Evolutionary conservation across 2,888 invertebrate species (phyloP).

Genomic region (Tenthredo distinguenda): DNA sequence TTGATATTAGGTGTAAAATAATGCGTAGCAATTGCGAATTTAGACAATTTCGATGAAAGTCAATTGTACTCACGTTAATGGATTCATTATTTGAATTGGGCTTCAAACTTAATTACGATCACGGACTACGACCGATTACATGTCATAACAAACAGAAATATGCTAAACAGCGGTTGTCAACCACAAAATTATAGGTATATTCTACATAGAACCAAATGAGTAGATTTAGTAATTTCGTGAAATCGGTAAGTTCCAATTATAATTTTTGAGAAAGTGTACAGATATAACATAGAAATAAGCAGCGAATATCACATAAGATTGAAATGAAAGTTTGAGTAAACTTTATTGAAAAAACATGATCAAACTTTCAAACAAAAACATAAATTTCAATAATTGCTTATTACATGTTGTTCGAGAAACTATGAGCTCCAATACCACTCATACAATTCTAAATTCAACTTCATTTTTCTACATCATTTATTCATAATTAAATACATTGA

Average conservation of each 20-base stretch:
- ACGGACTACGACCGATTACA: not conserved
- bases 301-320: not conserved
- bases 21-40: not conserved
- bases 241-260: not conserved
- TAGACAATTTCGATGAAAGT: no score
- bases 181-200: not conserved
- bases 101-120: not conserved
- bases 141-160: not conserved
- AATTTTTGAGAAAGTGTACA: not conserved
- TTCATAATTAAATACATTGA: not conserved
- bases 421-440: not conserved
- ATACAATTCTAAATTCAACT: conserved; percentile 4
- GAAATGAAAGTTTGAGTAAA: not conserved
- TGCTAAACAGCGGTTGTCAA: not conserved
- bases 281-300: not conserved
- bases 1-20: not conserved
- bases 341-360: conserved; percentile 3
- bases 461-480: not conserved
- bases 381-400: not conserved
- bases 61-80: conserved; percentile 38
- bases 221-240: not conserved
- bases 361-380: not conserved
- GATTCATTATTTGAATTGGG: conserved; percentile 33
- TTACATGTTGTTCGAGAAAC: not conserved
- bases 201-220: not conserved